Base-by-base conservation (phyloP, 1,140 invertebrate genomes). In the Drosophila repleta region DNA sequence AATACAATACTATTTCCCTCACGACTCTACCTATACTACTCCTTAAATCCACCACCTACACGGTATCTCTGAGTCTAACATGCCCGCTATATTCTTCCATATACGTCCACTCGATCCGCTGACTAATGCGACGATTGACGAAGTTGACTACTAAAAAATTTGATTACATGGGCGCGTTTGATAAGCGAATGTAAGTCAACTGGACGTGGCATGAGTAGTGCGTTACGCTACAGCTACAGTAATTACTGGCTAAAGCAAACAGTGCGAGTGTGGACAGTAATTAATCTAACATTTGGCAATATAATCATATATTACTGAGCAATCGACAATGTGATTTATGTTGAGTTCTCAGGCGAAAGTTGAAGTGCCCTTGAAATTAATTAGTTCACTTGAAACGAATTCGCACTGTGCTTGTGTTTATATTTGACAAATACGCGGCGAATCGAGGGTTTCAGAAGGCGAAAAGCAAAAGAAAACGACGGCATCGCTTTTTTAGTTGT, bases 331-430 rank as follows among this genome's bases (percentile, higher is more conserved):
- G 11, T 51, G 45, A 69, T 53, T 68, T 26, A 24, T 29, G 7
- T 58, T 43, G 39, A 24, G 29, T 35, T 46, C 17, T 24, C 43
- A 56, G 58, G 69, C 63, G 69, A 72, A 72, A 72, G 69, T 67
- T 60, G 48, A 10, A 41, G 29, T 67, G 69, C 32, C 80, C 82
- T 80, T 84, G 81, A 46, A 53, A 68, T 52, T 60, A 80, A 84
- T 84, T 85, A 85, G 81, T 64, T 70, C 55, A 55, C 24, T 76
- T 84, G 57, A 62, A 63, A 56, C 24, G 69, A 72, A 61, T 60
- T 66, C n/a, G 55, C 69, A 48, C 56, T 60, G 48, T 60, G 29
- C 58, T 35, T 24, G 13, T 41, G 45, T 64, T 57, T 65, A 57
- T 66, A 71, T 71, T 71, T 71, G 68, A 51, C 46, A 71, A 71